phyloP scores from a whole-genome alignment of 2,888 invertebrate species.

The Schrankia costaestrigalis region DNA sequence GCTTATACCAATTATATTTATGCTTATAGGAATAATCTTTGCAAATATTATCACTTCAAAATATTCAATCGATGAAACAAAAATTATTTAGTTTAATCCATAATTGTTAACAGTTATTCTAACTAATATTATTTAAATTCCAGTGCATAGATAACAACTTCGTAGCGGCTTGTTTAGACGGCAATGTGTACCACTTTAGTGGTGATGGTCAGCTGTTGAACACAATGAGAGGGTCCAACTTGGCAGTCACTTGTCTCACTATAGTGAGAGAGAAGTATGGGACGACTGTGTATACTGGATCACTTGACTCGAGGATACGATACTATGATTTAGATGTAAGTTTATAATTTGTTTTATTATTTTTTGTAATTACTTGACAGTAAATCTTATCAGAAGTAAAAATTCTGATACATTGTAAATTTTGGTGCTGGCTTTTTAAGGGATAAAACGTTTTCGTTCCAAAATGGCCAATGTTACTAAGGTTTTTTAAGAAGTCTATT shows the following conservation, averaged over 20 bases:
- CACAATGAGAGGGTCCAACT: slow-evolving; percentile 79
- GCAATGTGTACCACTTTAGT: slow-evolving; percentile 82
- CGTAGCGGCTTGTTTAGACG: slow-evolving; percentile 83
- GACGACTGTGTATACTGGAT: slow-evolving; percentile 82
- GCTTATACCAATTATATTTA: too few species aligned
- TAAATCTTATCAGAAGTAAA: not conserved
- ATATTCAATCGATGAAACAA: too few species aligned
- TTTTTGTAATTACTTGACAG: not conserved
- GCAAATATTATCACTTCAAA: too few species aligned
- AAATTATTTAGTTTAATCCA: too few species aligned
- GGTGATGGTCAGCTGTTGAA: slow-evolving; percentile 76
- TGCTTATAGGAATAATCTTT: too few species aligned
- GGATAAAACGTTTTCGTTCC: too few species aligned
- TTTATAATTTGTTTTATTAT: not conserved
- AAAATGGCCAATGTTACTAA: too few species aligned
- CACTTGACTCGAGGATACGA: slow-evolving; percentile 81
- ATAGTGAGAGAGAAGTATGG: slow-evolving; percentile 71
- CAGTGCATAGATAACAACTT: slow-evolving; percentile 82
- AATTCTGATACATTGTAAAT: too few species aligned
- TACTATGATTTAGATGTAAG: slow-evolving; percentile 81
- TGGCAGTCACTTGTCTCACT: slow-evolving; percentile 82
- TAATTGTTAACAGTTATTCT: not conserved
- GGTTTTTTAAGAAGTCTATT: too few species aligned
- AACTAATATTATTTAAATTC: slow-evolving; percentile 29
- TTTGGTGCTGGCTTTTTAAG: too few species aligned